These are phyloP conservation scores for Akabosia matsudoensis DNA, from an alignment of 1,140 invertebrate species.

Conservation along the genomic window DNA sequence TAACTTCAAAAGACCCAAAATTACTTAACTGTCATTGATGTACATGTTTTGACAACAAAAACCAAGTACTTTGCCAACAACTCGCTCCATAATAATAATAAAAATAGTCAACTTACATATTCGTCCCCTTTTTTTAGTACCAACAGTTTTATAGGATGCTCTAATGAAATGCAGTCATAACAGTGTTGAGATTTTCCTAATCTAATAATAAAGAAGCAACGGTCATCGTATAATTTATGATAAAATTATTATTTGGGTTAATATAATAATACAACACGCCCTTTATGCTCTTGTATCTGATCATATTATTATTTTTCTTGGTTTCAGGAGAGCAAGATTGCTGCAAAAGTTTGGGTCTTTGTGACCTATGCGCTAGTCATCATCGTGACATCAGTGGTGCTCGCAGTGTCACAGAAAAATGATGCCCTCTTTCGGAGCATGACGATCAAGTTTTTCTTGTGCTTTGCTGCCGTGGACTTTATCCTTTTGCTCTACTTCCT, in stretches of 20 bases:
- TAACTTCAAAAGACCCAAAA: neutral
- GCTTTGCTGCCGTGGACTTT: constrained; percentile 44
- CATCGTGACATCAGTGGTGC: constrained; percentile 43
- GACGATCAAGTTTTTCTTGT: constrained; percentile 43
- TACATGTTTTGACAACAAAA: too few relatives aligned
- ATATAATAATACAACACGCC: neutral
- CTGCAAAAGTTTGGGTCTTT: constrained; percentile 44
- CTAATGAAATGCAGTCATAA: neutral
- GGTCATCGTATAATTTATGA: neutral
- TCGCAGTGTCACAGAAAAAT: constrained; percentile 45
- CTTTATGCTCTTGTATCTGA: neutral
- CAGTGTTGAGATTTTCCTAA: too few relatives aligned
- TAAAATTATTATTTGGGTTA: neutral
- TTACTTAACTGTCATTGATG: neutral
- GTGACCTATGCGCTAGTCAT: constrained; percentile 40
- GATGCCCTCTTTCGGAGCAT: constrained; percentile 37
- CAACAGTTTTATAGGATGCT: too few relatives aligned
- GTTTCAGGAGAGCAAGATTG: constrained; percentile 44
- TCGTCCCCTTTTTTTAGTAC: too few relatives aligned
- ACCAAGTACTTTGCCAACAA: too few relatives aligned
- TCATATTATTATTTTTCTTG: neutral
- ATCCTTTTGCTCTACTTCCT: constrained; percentile 46
- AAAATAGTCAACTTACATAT: too few relatives aligned
- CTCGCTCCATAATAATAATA: too few relatives aligned
- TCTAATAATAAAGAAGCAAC: neutral